Base-by-base conservation (phyloP, 2,797 vertebrate species). In the Danio albolineatus region DNA sequence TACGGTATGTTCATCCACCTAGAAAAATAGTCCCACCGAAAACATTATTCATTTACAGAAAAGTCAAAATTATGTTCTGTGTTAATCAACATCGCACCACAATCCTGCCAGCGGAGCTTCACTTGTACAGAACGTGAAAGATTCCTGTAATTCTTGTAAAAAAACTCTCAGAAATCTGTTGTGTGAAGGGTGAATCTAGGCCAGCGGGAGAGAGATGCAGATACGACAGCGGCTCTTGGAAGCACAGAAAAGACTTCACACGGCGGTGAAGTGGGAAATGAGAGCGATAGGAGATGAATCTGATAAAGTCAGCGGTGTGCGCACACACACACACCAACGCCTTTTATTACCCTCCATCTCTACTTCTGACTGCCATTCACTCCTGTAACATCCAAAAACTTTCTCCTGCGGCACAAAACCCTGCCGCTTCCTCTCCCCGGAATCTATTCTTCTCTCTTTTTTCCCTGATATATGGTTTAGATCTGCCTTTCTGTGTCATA, bases 161-260 rank as follows among this genome's bases (percentile, higher is more conserved):
- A n/a, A 79, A 87, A 86, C 90, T 90, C 86, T 56, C 39, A 87
- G 89, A 88, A 89, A 89, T 89, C 88, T 87, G 82, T 81, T 80
- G 82, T 77, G 76, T 88, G 85, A 80, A 71, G 28, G 13, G 16
- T 36, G n/a, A 80, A 79, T 67, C 10, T 56, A 69, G 67, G 73
- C 28, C 72, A 72, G 72, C 43, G 38, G 51, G 78, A 36, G 59
- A 43, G 78, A 56, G 71, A 9, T 48, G 16, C 44, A 61, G 66
- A 39, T 62, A 72, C 8, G 64, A 19, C 72, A 69, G 75, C 80
- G 79, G 84, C 62, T 86, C 82, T 7, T 56, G 84, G 82, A 79
- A 81, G 83, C 82, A 87, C 71, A 86, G 84, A 8, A 53, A 14
- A 44, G 51, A 74, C 67, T 76, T 72, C 71, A 79, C 53, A 71